Evolutionary conservation across 2,797 vertebrate genomes (phyloP).

Genomic region (Thripadectes ignobilis): DNA sequence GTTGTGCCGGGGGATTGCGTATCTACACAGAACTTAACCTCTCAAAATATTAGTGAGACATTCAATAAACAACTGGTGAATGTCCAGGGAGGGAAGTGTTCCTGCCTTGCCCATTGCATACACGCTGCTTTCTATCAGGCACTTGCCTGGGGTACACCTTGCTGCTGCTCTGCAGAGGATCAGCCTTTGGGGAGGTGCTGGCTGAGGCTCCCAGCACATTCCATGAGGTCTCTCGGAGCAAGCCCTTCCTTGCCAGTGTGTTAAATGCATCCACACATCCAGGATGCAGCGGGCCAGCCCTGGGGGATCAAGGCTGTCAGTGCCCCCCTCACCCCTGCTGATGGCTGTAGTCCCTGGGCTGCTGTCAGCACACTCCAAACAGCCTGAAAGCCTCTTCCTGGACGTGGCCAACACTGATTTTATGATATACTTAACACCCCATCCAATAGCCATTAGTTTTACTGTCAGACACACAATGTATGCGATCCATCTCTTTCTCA

Average conservation of each 20-base stretch:
- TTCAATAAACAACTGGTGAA: neutral
- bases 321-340: neutral
- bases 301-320: accelerated
- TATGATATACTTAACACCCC: conserved; percentile 74
- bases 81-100: neutral
- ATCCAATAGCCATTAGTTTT: conserved; percentile 73
- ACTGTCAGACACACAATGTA: conserved; percentile 71
- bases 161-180: accelerated
- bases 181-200: accelerated
- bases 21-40: neutral
- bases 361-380: conserved; percentile 30
- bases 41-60: neutral
- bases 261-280: accelerated
- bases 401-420: conserved; percentile 65
- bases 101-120: accelerated
- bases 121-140: neutral
- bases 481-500: conserved; percentile 68
- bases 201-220: neutral
- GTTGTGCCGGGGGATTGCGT: neutral
- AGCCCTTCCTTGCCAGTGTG: neutral
- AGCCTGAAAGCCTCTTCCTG: neutral
- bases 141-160: too few relatives aligned
- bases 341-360: neutral
- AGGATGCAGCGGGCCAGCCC: accelerated
- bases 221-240: accelerated